These are phyloP conservation scores for Hyalella azteca DNA, from an alignment of 2,888 invertebrate genomes.

Conservation along the genomic window DNA sequence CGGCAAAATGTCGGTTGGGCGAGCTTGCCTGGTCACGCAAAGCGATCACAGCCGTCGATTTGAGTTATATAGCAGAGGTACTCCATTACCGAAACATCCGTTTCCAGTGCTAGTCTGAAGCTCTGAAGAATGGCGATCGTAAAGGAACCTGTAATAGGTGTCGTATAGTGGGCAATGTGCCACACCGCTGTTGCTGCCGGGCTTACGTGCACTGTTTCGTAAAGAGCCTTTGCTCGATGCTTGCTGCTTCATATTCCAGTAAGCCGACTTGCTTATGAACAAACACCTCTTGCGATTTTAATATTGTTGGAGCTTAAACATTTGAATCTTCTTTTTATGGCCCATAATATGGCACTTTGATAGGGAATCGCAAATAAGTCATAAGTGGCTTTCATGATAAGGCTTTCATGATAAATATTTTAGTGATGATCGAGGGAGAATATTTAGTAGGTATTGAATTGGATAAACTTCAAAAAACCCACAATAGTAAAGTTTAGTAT, in stretches of 20 bases:
- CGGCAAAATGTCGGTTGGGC: neutral
- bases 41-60: slow-evolving; percentile 21
- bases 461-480: no score
- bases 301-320: neutral
- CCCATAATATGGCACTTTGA: no score
- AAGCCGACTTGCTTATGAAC: slow-evolving; percentile 6
- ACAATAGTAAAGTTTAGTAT: no score
- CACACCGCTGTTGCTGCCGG: neutral
- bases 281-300: neutral
- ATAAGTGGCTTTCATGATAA: no score
- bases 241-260: slow-evolving; percentile 6
- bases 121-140: slow-evolving; percentile 3
- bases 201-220: neutral
- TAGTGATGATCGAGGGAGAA: no score
- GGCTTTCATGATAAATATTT: no score
- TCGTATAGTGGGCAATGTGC: slow-evolving; percentile 1
- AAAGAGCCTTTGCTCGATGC: neutral
- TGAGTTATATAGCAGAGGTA: slow-evolving; percentile 15
- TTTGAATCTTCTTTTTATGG: no score
- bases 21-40: neutral
- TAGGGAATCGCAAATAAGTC: no score
- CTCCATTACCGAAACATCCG: slow-evolving; percentile 30
- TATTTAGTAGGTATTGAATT: no score
- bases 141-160: slow-evolving; percentile 13
- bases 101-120: slow-evolving; percentile 4